These are phyloP conservation scores for Sciurus niger DNA, from an alignment of 2,113 vertebrate species.

Conservation along the genomic window DNA sequence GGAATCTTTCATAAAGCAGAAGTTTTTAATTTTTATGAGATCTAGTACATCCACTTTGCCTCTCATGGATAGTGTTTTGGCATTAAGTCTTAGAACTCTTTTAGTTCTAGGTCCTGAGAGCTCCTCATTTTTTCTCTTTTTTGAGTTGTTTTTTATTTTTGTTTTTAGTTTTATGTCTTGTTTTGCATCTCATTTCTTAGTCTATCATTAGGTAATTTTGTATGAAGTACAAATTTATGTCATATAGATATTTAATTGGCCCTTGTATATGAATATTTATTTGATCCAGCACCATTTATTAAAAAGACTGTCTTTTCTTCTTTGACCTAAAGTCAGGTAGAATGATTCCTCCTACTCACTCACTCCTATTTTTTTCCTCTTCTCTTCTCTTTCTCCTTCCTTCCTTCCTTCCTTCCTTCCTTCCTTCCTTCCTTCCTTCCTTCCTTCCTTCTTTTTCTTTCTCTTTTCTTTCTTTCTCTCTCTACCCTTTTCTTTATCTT, in stretches of 20 bases:
- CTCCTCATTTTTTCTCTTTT: too few species aligned
- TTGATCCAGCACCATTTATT: not conserved
- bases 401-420: too few species aligned
- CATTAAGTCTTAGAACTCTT: slow-evolving; percentile 59
- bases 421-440: not conserved
- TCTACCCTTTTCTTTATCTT: too few species aligned
- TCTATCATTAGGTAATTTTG: slow-evolving; percentile 42
- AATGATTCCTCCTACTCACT: slow-evolving; percentile 6
- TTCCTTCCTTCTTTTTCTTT: too few species aligned
- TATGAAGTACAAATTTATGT: not conserved
- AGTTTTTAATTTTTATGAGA: too few species aligned
- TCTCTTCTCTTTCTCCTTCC: too few species aligned
- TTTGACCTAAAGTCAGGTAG: not conserved
- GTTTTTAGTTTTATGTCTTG: slow-evolving; percentile 24
- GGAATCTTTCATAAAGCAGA: too few species aligned
- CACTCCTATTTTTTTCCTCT: too few species aligned
- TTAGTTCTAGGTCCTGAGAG: slow-evolving; percentile 4
- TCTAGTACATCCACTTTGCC: too few species aligned
- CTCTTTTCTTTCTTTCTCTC: too few species aligned
- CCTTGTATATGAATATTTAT: not conserved
- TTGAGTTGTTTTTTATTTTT: slow-evolving; percentile 6
- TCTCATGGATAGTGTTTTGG: slow-evolving; percentile 17
- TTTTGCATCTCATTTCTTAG: slow-evolving; percentile 50
- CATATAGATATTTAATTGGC: not conserved
- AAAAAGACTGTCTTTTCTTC: not conserved